Evolutionary conservation across 2,113 vertebrate genomes (phyloP).

Genomic region (Lasiurus borealis): DNA sequence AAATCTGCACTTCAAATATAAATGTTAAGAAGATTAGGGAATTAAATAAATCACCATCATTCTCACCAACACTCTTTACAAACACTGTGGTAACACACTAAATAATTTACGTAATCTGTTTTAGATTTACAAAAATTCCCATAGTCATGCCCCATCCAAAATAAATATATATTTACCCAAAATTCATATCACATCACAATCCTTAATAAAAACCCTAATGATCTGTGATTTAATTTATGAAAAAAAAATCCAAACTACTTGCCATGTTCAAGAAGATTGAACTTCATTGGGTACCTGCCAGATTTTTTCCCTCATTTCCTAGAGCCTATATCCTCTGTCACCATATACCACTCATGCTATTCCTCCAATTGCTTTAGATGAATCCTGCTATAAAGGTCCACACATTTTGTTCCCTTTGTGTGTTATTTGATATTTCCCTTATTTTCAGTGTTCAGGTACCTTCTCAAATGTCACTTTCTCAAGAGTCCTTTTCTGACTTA

Average conservation of each 20-base stretch:
- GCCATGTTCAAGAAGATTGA: background rate
- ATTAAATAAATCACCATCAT: background rate
- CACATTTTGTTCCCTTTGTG: background rate
- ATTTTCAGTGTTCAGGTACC: background rate
- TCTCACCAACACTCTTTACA: background rate
- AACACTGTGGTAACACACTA: background rate
- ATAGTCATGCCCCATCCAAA: background rate
- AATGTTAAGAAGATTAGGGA: background rate
- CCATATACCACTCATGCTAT: background rate
- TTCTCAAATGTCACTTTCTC: background rate
- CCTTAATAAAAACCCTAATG: background rate
- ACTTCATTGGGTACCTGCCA: background rate
- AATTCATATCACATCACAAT: background rate
- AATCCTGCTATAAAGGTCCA: background rate
- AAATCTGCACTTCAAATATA: background rate
- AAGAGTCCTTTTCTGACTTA: background rate
- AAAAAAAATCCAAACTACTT: background rate
- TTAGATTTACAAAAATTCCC: background rate
- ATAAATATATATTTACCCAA: background rate
- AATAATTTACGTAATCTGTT: background rate
- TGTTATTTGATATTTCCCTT: background rate
- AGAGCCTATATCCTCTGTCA: background rate
- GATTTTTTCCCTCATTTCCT: background rate
- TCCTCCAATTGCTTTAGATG: background rate
- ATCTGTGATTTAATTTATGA: background rate